Conservation (phyloP, 1,140 invertebrate species). For the Tetramorium parvispinum region DNA sequence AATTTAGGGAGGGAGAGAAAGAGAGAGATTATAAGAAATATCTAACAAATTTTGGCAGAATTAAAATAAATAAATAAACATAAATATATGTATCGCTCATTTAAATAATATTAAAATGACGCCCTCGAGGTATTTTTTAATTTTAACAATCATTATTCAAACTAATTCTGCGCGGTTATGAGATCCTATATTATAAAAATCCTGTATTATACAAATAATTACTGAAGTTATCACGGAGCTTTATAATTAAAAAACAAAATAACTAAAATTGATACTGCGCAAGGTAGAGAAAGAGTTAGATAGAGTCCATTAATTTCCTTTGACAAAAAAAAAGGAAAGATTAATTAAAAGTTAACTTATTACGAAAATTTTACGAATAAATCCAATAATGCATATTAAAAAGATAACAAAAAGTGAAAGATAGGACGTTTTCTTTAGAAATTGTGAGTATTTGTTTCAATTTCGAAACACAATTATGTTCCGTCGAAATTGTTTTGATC, state of each 20-base stretch:
- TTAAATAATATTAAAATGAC: constrained; percentile 4
- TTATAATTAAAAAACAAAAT: constrained; percentile 10
- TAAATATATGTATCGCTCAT: not conserved
- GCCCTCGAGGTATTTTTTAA: not conserved
- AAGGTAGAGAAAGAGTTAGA: not conserved
- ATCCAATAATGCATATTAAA: not conserved
- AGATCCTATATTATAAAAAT: not conserved
- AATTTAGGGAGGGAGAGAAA: not conserved
- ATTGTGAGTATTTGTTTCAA: not conserved
- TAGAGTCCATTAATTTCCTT: not conserved
- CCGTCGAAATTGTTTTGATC: not conserved
- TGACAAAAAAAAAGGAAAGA: not conserved
- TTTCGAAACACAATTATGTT: not conserved
- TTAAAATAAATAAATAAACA: constrained; percentile 22
- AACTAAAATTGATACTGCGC: not conserved
- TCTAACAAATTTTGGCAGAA: not conserved
- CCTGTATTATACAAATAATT: constrained; percentile 1
- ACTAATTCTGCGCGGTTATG: not conserved
- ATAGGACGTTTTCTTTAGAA: not conserved
- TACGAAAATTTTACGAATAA: not conserved
- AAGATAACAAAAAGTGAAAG: not conserved
- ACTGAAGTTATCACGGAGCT: not conserved
- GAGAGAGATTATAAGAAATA: not conserved
- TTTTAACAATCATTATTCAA: not conserved
- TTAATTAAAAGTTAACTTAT: constrained; percentile 3